Percentiles rank a stretch among this genome's conserved stretches.
Evolutionary conservation across 2,797 vertebrate genomes (phyloP).

Genomic region (Peromyscus aztecus): DNA sequence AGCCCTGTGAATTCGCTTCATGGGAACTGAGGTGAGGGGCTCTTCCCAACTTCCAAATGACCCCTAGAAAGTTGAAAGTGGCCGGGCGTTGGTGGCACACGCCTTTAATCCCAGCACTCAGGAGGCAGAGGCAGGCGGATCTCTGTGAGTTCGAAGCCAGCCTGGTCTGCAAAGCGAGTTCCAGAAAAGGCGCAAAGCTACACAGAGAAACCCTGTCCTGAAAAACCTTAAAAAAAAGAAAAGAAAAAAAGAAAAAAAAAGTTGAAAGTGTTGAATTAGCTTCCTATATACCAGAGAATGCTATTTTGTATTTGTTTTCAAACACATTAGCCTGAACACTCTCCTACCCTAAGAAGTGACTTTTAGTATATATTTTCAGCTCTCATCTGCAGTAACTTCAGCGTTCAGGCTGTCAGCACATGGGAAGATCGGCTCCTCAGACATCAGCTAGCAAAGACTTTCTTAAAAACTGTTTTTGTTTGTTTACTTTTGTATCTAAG

Average conservation of each 20-base stretch:
- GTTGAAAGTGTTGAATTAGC: neutral
- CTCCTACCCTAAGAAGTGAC: neutral
- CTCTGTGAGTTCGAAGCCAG: too few relatives aligned
- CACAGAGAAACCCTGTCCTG: too few relatives aligned
- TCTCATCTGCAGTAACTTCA: neutral
- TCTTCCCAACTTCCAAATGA: too few relatives aligned
- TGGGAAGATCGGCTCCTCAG: neutral
- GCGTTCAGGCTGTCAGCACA: neutral
- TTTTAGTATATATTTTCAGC: neutral
- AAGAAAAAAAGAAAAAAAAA: too few relatives aligned
- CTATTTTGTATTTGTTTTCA: neutral
- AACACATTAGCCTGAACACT: neutral
- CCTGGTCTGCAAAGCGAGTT: too few relatives aligned
- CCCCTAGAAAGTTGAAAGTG: neutral
- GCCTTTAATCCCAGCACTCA: too few relatives aligned
- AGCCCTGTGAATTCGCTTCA: neutral
- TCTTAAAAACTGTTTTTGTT: neutral
- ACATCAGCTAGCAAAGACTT: neutral
- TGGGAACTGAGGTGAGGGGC: neutral
- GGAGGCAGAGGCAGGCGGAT: too few relatives aligned
- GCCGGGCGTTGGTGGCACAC: too few relatives aligned
- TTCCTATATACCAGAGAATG: neutral
- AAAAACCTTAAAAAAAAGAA: too few relatives aligned
- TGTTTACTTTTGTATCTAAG: neutral
- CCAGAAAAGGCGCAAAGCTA: too few relatives aligned